Evolutionary conservation across 1,140 invertebrate species (phyloP).

Genomic region (Bathynomus jamesi): DNA sequence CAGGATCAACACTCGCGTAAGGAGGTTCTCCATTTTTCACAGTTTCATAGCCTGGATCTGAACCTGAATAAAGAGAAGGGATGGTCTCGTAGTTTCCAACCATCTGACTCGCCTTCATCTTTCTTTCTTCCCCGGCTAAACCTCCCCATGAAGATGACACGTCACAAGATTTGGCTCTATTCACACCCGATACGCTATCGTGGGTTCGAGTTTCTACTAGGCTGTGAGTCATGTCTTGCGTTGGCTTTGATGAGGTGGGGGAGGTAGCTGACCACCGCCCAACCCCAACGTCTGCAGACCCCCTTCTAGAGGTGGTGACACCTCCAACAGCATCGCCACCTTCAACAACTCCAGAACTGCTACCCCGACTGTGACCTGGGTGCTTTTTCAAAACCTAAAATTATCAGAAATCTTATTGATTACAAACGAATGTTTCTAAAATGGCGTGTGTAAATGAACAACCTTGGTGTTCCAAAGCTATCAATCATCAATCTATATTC

Average conservation of each 20-base stretch:
- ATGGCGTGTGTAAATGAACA: background rate
- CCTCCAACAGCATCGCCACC: slow-evolving; percentile 15
- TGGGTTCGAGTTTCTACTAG: slow-evolving; percentile 21
- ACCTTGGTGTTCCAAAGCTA: background rate
- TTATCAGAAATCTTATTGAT: background rate
- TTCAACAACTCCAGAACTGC: slow-evolving; percentile 25
- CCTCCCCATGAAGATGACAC: slow-evolving; percentile 9
- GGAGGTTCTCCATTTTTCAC: slow-evolving; percentile 32
- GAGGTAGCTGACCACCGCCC: slow-evolving; percentile 17
- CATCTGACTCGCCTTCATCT: background rate
- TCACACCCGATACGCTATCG: slow-evolving; percentile 11
- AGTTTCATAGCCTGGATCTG: slow-evolving; percentile 34
- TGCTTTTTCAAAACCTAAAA: slow-evolving; percentile 36
- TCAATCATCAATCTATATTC: too few relatives aligned
- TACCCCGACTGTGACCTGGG: slow-evolving; percentile 28
- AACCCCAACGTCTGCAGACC: slow-evolving; percentile 19
- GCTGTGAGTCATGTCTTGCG: slow-evolving; percentile 22
- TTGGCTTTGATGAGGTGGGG: slow-evolving; percentile 18
- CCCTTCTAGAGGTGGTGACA: slow-evolving; percentile 18
- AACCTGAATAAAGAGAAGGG: slow-evolving; percentile 17
- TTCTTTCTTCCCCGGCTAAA: slow-evolving; percentile 8
- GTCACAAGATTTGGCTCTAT: slow-evolving; percentile 26
- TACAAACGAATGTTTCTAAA: background rate
- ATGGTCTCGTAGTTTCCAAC: slow-evolving; percentile 25
- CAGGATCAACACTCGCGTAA: slow-evolving; percentile 27